Percentiles rank a stretch among this genome's conserved stretches.
Evolutionary conservation across 2,888 invertebrate genomes (phyloP).

Genomic region (Pandemis cinnamomeana): DNA sequence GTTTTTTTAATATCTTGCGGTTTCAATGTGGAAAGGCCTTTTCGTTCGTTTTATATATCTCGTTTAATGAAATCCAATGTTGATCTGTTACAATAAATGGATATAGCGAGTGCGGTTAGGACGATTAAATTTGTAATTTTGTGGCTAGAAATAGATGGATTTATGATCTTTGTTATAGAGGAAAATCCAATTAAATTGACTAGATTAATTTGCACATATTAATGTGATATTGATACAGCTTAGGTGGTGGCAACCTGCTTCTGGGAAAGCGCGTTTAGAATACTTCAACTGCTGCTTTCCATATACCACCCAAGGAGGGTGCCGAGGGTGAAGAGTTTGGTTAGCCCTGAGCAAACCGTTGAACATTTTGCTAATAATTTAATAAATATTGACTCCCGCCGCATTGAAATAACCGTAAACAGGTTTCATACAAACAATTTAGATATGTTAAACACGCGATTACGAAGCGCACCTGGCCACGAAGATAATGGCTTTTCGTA

Average conservation of each 20-base stretch:
- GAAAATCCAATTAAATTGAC: neutral
- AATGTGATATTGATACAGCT: neutral
- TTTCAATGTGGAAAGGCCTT: neutral
- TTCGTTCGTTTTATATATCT: neutral
- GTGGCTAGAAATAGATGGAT: neutral
- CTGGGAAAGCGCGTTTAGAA: neutral
- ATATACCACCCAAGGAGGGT: neutral
- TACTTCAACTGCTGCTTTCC: neutral
- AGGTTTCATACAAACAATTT: constrained; percentile 18
- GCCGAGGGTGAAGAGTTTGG: neutral
- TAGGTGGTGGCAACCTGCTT: neutral
- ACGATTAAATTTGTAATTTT: neutral
- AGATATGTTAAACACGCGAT: constrained; percentile 17
- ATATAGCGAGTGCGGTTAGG: neutral
- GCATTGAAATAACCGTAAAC: constrained; percentile 7
- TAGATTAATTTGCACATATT: neutral
- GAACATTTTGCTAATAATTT: neutral
- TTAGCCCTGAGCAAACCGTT: neutral
- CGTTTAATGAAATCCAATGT: constrained; percentile 2
- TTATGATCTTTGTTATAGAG: neutral
- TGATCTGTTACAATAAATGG: neutral
- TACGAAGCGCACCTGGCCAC: constrained; percentile 11
- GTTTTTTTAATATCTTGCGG: constrained; percentile 19
- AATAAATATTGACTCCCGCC: neutral
- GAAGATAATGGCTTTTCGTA: constrained; percentile 12